A percentile compares a stretch with the other conserved stretches of the same genome.
These are phyloP conservation scores for Dryobates pubescens DNA, from an alignment of 2,797 vertebrate genomes.

Conservation along the genomic window DNA sequence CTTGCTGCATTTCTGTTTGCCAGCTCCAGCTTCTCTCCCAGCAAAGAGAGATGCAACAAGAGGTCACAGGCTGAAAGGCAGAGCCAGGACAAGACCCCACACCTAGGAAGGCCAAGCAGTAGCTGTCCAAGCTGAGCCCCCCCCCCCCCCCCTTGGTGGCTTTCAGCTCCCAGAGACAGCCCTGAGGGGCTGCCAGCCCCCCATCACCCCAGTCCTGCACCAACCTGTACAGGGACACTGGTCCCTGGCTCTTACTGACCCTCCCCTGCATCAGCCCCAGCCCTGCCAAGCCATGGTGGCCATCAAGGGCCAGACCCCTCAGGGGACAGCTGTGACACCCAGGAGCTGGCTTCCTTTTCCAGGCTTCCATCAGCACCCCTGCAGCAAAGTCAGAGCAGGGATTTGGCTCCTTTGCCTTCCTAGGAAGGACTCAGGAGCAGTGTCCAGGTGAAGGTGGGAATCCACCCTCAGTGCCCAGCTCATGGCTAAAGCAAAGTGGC, in stretches of 20 bases:
- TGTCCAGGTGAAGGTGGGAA: not conserved
- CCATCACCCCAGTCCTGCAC: too few species aligned
- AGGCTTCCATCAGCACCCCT: fast-evolving
- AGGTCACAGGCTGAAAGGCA: not conserved
- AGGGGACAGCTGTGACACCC: fast-evolving
- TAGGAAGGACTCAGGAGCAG: not conserved
- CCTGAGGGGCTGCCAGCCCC: not conserved
- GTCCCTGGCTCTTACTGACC: not conserved
- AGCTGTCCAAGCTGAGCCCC: not conserved
- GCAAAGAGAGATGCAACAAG: not conserved
- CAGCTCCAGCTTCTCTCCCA: not conserved
- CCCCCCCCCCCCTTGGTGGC: too few species aligned
- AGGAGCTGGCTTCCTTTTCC: fast-evolving
- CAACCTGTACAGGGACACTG: not conserved
- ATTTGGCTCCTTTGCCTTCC: not conserved
- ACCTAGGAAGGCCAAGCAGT: not conserved
- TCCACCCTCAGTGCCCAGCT: too few species aligned
- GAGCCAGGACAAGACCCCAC: fast-evolving
- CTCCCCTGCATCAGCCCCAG: not conserved
- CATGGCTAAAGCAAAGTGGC: not conserved
- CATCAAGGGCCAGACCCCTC: not conserved
- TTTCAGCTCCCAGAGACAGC: not conserved
- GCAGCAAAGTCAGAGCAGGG: fast-evolving
- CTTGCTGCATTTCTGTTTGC: too few species aligned
- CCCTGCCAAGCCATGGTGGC: fast-evolving